phyloP scores from a whole-genome alignment of 30 jellyfish, hydroid and myxozoan genomes.

The Chrysaora quinquecirrha region DNA sequence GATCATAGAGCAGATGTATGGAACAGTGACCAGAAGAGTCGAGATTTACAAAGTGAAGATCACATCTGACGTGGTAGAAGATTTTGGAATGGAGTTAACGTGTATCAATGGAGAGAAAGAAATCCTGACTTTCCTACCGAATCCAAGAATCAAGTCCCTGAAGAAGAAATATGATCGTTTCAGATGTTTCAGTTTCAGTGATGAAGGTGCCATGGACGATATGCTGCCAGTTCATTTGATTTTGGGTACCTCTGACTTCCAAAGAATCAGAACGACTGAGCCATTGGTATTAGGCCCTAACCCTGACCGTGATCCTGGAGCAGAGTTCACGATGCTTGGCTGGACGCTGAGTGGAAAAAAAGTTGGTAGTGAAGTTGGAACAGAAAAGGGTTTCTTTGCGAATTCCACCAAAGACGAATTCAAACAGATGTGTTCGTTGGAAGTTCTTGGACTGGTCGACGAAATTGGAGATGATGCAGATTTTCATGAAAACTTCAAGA shows the following conservation, averaged over 20 bases:
- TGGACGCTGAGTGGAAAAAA: conserved; percentile 63
- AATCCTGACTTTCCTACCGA: conserved; percentile 40
- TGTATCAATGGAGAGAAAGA: conserved; percentile 64
- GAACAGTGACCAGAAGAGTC: conserved; percentile 30
- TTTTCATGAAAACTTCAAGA: conserved; percentile 45
- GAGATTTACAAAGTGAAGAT: conserved; percentile 31
- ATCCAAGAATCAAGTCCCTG: conserved; percentile 41
- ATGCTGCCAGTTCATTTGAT: conserved; percentile 68
- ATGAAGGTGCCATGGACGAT: conserved; percentile 52
- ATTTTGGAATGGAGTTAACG: conserved; percentile 29
- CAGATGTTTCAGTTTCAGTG: conserved; percentile 56
- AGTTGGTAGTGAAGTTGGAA: conserved; percentile 45
- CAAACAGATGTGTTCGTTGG: conserved; percentile 32
- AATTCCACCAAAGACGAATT: conserved; percentile 41
- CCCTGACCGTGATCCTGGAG: conserved; percentile 69
- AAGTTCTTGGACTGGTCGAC: conserved; percentile 62
- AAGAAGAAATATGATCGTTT: conserved; percentile 55
- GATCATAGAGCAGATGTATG: conserved; percentile 64
- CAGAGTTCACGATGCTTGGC: conserved; percentile 76
- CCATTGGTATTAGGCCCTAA: conserved; percentile 72
- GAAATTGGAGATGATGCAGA: conserved; percentile 32
- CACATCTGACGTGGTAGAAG: conserved; percentile 49
- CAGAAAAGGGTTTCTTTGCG: conserved; percentile 29
- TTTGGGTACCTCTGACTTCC: conserved; percentile 60
- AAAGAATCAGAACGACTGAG: conserved; percentile 60